Conservation (phyloP, 2,888 invertebrate species). For the Zootermopsis nevadensis region DNA sequence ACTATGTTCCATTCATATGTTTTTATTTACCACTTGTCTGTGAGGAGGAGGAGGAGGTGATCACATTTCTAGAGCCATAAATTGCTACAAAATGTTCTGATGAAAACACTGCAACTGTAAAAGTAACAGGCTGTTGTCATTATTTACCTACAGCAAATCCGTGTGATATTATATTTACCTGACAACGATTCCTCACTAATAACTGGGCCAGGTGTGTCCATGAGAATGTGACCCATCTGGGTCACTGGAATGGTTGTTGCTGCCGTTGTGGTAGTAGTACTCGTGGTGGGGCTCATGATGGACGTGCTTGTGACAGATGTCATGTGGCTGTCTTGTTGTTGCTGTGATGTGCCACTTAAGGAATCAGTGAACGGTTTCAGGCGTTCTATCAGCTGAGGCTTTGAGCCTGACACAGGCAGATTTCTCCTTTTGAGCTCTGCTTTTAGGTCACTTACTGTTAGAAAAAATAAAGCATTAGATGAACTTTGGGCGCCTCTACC, state of each 20-base stretch:
- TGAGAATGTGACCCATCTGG: slow-evolving; percentile 63
- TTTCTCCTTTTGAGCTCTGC: slow-evolving; percentile 93
- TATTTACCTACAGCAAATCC: no score
- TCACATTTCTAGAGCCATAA: no score
- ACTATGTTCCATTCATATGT: no score
- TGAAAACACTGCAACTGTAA: no score
- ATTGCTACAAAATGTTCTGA: no score
- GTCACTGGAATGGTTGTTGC: slow-evolving; percentile 56
- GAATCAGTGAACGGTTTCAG: slow-evolving; percentile 69
- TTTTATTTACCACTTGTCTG: no score
- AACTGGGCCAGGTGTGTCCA: slow-evolving; percentile 60
- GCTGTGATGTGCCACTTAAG: slow-evolving; percentile 13
- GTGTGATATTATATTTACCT: slow-evolving; percentile 48
- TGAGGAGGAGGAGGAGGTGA: no score
- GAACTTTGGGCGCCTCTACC: not conserved
- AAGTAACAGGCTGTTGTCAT: no score
- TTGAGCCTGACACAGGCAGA: slow-evolving; percentile 95
- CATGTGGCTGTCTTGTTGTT: slow-evolving; percentile 37
- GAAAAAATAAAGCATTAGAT: not conserved
- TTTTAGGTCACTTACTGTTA: slow-evolving; percentile 86
- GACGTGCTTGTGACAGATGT: slow-evolving; percentile 18
- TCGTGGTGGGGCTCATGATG: slow-evolving; percentile 25
- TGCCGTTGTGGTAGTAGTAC: slow-evolving; percentile 32
- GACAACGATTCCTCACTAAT: slow-evolving; percentile 55
- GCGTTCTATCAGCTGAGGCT: slow-evolving; percentile 93